A percentile compares a stretch with the other conserved stretches of the same genome.
Evolutionary conservation across 2,888 invertebrate species (phyloP).

Genomic region (Xestia c-nigrum): DNA sequence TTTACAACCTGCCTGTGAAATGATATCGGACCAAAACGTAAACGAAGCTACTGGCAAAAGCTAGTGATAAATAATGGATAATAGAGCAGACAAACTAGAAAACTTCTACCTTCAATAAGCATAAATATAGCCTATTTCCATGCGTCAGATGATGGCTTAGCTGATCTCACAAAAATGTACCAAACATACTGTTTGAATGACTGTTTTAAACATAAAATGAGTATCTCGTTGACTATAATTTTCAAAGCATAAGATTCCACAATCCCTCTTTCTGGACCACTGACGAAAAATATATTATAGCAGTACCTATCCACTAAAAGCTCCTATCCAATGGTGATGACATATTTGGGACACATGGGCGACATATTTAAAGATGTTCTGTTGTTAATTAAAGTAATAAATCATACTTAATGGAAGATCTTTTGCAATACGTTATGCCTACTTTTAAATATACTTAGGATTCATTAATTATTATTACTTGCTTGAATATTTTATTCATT

Average conservation of each 20-base stretch:
- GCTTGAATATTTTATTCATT: no score
- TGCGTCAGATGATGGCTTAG: no score
- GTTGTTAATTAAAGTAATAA: conserved; percentile 41
- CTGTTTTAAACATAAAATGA: neutral
- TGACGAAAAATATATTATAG: neutral
- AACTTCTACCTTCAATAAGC: neutral
- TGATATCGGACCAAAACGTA: no score
- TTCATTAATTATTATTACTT: neutral
- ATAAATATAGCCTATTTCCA: neutral
- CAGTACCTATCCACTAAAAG: conserved; percentile 22
- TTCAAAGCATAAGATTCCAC: neutral
- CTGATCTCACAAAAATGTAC: neutral
- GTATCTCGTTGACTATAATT: neutral
- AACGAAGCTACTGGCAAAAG: no score
- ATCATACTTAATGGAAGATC: conserved; percentile 45
- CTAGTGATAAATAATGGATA: neutral
- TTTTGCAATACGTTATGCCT: conserved; percentile 17
- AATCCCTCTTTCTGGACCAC: neutral
- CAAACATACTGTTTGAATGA: no score
- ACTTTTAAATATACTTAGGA: conserved; percentile 8
- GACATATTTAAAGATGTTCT: conserved; percentile 48
- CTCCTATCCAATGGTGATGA: conserved; percentile 15
- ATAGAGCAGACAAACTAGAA: neutral
- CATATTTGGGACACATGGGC: conserved; percentile 48
- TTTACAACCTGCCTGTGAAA: no score